These are phyloP conservation scores for Lydus trimaculatus DNA, from an alignment of 2,888 invertebrate species.

Conservation along the genomic window DNA sequence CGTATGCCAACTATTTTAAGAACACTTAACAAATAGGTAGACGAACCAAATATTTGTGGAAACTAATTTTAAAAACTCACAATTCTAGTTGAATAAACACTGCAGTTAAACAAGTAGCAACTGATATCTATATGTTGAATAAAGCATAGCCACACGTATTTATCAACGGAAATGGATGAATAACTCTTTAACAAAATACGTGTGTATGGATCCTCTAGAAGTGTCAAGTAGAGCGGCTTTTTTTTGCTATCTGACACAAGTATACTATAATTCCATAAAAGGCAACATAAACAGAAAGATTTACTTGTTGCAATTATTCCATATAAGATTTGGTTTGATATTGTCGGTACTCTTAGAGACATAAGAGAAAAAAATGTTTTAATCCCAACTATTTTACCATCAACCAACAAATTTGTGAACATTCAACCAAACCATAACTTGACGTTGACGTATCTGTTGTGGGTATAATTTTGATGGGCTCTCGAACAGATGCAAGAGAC, in stretches of 20 bases:
- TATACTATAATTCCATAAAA: not conserved
- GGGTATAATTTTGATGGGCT: no score
- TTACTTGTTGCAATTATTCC: conserved; percentile 3
- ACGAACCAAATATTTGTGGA: not conserved
- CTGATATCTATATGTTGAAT: not conserved
- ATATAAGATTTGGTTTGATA: not conserved
- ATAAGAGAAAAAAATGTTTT: no score
- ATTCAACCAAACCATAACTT: no score
- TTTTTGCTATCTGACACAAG: not conserved
- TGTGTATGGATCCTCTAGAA: not conserved
- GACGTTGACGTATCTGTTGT: no score
- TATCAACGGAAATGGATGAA: not conserved
- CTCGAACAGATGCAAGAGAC: no score
- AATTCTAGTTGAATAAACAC: not conserved
- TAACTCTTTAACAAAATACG: not conserved
- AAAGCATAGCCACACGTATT: not conserved
- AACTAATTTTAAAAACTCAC: not conserved
- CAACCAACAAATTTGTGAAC: no score
- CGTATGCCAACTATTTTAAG: not conserved
- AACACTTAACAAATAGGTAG: not conserved
- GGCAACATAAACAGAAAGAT: not conserved
- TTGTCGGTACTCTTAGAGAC: no score
- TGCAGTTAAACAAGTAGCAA: not conserved
- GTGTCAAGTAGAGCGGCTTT: not conserved
- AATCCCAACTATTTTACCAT: no score